Conservation (phyloP, 1,140 invertebrate genomes). For the Sycobia sp. region DNA sequence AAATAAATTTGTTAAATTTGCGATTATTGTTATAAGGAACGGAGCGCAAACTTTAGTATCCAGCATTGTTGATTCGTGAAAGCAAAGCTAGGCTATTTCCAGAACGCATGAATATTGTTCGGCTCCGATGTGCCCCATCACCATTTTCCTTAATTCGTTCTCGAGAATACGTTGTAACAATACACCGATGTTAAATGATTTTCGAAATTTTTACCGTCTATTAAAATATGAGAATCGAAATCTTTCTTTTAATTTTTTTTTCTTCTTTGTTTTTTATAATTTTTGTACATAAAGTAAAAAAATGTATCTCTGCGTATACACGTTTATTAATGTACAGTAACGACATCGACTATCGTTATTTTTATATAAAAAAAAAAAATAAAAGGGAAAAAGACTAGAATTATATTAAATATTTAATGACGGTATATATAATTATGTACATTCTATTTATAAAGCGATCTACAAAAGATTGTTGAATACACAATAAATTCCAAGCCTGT, state of each 20-base stretch:
- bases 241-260: too few relatives aligned
- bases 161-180: conserved; percentile 18
- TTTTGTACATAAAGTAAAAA: conserved; percentile 25
- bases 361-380: conserved; percentile 30
- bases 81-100: conserved; percentile 22
- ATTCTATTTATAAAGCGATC: conserved; percentile 32
- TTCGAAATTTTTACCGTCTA: conserved; percentile 30
- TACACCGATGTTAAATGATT: conserved; percentile 11
- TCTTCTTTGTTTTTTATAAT: conserved; percentile 6
- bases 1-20: conserved; percentile 24
- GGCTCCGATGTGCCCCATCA: conserved; percentile 25
- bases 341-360: conserved; percentile 31
- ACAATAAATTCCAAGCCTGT: conserved; percentile 32
- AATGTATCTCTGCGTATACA: conserved; percentile 27
- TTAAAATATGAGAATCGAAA: conserved; percentile 15
- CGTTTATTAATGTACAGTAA: conserved; percentile 33
- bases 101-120: conserved; percentile 1
- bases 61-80: conserved; percentile 16
- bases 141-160: conserved; percentile 5
- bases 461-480: conserved; percentile 15
- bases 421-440: conserved; percentile 29
- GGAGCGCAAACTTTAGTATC: conserved; percentile 8
- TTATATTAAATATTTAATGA: conserved; percentile 33
- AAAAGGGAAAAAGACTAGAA: conserved; percentile 27
- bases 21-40: conserved; percentile 7